These are phyloP conservation scores for Oxystoma pomonae DNA, from an alignment of 2,888 invertebrate species.

Conservation along the genomic window DNA sequence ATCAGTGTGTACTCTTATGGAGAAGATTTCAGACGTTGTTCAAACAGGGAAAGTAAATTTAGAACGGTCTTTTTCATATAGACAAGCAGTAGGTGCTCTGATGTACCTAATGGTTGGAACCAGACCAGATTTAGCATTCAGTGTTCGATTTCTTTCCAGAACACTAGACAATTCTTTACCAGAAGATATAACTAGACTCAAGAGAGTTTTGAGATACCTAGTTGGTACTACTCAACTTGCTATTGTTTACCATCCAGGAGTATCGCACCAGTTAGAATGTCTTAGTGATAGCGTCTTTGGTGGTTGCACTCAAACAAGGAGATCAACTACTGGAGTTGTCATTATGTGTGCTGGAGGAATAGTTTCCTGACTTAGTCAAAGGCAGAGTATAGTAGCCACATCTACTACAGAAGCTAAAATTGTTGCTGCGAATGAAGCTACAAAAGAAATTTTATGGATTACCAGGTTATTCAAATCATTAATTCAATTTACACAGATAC, in stretches of 20 bases:
- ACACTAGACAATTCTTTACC: not conserved
- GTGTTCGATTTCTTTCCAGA: not conserved
- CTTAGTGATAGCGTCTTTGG: not conserved
- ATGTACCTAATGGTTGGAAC: not conserved
- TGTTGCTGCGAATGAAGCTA: not conserved
- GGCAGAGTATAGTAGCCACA: not conserved
- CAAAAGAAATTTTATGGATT: not conserved
- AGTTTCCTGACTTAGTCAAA: not conserved
- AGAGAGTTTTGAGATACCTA: not conserved
- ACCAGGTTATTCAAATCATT: not conserved
- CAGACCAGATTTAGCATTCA: not conserved
- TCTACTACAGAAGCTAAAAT: not conserved
- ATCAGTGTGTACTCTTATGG: not conserved
- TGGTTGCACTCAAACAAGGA: not conserved
- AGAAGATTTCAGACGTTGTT: not conserved
- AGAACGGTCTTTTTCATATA: not conserved
- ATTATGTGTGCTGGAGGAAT: not conserved
- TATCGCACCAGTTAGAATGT: not conserved
- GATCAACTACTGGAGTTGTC: not conserved
- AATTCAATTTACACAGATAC: not conserved
- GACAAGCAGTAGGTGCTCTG: not conserved
- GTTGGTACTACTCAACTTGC: not conserved
- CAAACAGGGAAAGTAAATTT: not conserved
- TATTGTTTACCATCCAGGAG: not conserved
- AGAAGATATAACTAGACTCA: not conserved